Percentiles rank a stretch among this genome's conserved stretches.
These are phyloP conservation scores for Chloroclystis v-ata DNA, from an alignment of 2,888 invertebrate genomes.

Conservation along the genomic window DNA sequence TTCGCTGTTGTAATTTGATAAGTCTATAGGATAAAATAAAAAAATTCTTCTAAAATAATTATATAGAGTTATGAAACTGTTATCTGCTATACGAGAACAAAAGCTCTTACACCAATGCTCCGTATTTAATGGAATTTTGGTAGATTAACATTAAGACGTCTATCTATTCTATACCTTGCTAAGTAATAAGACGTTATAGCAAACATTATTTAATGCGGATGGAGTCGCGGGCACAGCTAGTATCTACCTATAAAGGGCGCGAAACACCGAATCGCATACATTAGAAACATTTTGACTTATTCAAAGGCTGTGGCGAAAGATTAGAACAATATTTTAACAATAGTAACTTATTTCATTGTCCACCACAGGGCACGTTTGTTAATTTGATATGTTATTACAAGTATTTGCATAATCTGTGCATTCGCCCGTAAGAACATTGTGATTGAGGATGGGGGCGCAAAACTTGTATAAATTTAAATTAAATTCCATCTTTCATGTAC, in stretches of 20 bases:
- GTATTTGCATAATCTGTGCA: conserved; percentile 62
- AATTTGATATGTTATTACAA: conserved; percentile 52
- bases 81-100: too few relatives aligned
- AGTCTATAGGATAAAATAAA: too few relatives aligned
- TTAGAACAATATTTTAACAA: conserved; percentile 24
- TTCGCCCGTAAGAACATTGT: conserved; percentile 53
- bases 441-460: conserved; percentile 38
- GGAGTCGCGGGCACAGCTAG: too few relatives aligned
- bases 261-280: background rate
- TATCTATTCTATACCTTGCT: too few relatives aligned
- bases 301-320: conserved; percentile 27
- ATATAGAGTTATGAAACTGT: too few relatives aligned
- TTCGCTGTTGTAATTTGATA: background rate
- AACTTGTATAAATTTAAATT: conserved; percentile 1
- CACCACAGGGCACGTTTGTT: conserved; percentile 32
- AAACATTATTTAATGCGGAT: too few relatives aligned
- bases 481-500: background rate
- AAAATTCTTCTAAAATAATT: too few relatives aligned
- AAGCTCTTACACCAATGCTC: too few relatives aligned
- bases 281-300: conserved; percentile 8
- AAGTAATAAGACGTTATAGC: too few relatives aligned
- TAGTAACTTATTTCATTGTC: conserved; percentile 33
- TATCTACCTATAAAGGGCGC: background rate
- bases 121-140: too few relatives aligned
- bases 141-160: too few relatives aligned